Evolutionary conservation across 2,113 vertebrate species (phyloP).

Genomic region (Rhinolophus ferrumequinum): DNA sequence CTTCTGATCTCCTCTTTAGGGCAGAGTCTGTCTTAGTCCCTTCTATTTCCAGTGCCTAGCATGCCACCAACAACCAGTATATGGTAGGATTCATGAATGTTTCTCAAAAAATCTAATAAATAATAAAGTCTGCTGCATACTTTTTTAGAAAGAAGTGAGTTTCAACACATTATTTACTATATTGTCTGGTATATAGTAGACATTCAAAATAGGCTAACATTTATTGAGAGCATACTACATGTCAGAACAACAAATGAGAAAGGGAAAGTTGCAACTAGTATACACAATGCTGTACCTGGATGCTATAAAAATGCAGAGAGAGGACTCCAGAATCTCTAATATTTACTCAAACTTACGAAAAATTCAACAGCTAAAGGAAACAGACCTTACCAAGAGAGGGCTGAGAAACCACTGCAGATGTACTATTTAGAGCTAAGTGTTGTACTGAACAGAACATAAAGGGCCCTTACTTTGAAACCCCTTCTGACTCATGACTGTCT

Average conservation of each 20-base stretch:
- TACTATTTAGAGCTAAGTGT: not conserved
- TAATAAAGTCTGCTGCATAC: not conserved
- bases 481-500: not conserved
- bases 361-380: not conserved
- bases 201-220: slow-evolving; percentile 21
- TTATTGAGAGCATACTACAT: not conserved
- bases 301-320: not conserved
- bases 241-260: slow-evolving; percentile 31
- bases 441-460: slow-evolving; percentile 16
- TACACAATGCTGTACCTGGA: not conserved
- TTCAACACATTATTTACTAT: not conserved
- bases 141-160: not conserved
- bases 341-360: not conserved
- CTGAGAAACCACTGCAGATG: not conserved
- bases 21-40: not conserved
- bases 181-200: not conserved
- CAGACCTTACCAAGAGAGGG: not conserved
- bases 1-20: not conserved
- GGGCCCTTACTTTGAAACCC: not conserved
- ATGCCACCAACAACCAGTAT: not conserved
- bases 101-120: not conserved
- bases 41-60: not conserved
- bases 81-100: not conserved
- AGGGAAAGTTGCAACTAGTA: not conserved
- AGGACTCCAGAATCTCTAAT: not conserved